Evolutionary conservation across 2,113 vertebrate genomes (phyloP).

Genomic region (Gallinago jamesoni): DNA sequence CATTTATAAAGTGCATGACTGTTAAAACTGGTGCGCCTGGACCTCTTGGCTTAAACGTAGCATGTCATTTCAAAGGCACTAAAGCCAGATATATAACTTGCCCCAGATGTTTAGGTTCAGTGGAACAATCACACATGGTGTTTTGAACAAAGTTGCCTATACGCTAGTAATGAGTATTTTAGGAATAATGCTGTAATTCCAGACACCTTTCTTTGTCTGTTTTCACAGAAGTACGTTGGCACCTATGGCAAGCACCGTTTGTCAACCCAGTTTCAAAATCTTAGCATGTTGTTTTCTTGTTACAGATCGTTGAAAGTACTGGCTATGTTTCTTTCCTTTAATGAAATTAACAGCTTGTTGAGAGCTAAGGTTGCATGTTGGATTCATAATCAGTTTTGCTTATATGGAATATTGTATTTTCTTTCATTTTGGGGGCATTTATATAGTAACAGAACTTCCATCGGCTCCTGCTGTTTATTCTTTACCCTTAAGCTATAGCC

Average conservation of each 20-base stretch:
- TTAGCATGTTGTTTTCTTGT: not conserved
- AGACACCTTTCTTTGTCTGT: not conserved
- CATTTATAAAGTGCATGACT: not conserved
- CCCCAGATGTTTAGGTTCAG: constrained; percentile 35
- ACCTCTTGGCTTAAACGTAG: not conserved
- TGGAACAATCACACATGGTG: not conserved
- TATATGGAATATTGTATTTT: constrained; percentile 2
- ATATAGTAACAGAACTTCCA: constrained; percentile 4
- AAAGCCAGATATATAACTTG: constrained; percentile 26
- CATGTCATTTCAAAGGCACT: constrained; percentile 36
- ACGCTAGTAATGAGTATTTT: not conserved
- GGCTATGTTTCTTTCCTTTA: not conserved
- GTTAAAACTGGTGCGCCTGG: constrained; percentile 8
- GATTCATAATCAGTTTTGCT: not conserved
- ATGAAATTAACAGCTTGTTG: constrained; percentile 18
- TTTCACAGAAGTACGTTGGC: not conserved
- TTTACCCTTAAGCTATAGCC: constrained; percentile 43
- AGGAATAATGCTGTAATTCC: not conserved
- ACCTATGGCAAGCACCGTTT: not conserved
- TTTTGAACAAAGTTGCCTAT: not conserved
- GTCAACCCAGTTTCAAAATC: not conserved
- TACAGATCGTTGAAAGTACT: not conserved
- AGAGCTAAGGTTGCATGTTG: not conserved
- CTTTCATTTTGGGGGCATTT: not conserved
- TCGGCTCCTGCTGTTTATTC: constrained; percentile 52